Conservation (phyloP, 1,140 invertebrate species). For the Lordiphosa stackelbergi region DNA sequence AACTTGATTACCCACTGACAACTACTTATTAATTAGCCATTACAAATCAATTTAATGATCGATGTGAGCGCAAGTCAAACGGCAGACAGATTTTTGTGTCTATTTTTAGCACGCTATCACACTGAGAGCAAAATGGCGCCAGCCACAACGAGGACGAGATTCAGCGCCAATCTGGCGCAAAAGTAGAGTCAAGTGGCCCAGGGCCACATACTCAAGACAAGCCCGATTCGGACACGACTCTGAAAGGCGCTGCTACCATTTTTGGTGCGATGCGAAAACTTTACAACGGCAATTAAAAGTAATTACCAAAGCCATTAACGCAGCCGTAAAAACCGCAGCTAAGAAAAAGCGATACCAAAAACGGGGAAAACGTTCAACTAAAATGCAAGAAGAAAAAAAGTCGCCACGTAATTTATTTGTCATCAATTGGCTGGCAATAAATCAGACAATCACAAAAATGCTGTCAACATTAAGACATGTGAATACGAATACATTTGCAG, state of each 20-base stretch:
- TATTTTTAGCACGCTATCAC: slow-evolving; percentile 37
- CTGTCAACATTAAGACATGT: slow-evolving; percentile 76
- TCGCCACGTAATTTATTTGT: slow-evolving; percentile 75
- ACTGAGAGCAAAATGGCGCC: slow-evolving; percentile 7
- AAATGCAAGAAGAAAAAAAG: slow-evolving; percentile 59
- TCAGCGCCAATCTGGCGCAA: slow-evolving; percentile 33
- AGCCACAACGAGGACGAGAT: not conserved
- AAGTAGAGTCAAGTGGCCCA: slow-evolving; percentile 50
- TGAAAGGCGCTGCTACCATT: slow-evolving; percentile 50
- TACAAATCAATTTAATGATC: slow-evolving; percentile 27
- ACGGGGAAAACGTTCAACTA: slow-evolving; percentile 45
- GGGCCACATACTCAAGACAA: slow-evolving; percentile 20
- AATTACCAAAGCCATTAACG: slow-evolving; percentile 71
- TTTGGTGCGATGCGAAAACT: slow-evolving; percentile 70
- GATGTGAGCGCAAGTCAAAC: slow-evolving; percentile 11
- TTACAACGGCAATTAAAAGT: slow-evolving; percentile 74
- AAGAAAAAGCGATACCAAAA: slow-evolving; percentile 55
- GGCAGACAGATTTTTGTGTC: slow-evolving; percentile 12
- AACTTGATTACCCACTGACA: slow-evolving; percentile 29
- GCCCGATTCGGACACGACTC: slow-evolving; percentile 5
- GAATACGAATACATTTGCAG: slow-evolving; percentile 67
- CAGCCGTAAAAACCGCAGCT: slow-evolving; percentile 27
- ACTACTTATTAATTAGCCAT: slow-evolving; percentile 10
- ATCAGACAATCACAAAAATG: slow-evolving; percentile 77
- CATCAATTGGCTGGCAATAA: slow-evolving; percentile 75